Conservation (phyloP, 2,113 vertebrate species). For the Microcebus murinus region DNA sequence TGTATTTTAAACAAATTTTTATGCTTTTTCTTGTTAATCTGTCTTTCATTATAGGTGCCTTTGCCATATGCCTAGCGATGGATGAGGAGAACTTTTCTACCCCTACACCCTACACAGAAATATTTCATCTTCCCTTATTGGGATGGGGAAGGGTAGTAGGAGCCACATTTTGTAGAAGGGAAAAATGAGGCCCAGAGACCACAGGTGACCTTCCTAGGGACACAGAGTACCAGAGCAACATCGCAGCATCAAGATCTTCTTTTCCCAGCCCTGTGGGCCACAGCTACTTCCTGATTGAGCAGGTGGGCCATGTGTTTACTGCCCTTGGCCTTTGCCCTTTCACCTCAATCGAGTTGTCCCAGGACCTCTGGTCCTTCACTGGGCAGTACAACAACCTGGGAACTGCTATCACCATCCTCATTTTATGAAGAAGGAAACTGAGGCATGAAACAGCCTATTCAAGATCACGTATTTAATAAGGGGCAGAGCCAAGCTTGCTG, state of each 20-base stretch:
- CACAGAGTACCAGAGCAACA: neutral
- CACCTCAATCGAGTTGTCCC: neutral
- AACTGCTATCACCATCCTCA: neutral
- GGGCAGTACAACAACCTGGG: too few species aligned
- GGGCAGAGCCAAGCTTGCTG: neutral
- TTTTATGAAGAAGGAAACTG: neutral
- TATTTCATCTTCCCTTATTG: neutral
- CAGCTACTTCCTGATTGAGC: rapidly evolving
- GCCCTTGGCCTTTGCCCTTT: neutral
- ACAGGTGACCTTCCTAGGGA: neutral
- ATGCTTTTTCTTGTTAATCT: neutral
- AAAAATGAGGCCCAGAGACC: neutral
- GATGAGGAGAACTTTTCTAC: neutral
- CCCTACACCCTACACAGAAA: neutral
- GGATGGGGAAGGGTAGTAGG: neutral
- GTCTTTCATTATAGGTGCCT: neutral
- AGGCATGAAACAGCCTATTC: neutral
- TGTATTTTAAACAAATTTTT: neutral
- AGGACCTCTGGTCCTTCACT: too few species aligned
- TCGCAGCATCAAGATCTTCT: rapidly evolving
- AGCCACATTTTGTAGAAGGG: neutral
- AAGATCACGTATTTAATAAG: neutral
- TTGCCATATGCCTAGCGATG: neutral
- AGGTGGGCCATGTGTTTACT: rapidly evolving
- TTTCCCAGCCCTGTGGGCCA: rapidly evolving